Evolutionary conservation across 2,888 invertebrate species (phyloP).

Genomic region (Suillia variegata): DNA sequence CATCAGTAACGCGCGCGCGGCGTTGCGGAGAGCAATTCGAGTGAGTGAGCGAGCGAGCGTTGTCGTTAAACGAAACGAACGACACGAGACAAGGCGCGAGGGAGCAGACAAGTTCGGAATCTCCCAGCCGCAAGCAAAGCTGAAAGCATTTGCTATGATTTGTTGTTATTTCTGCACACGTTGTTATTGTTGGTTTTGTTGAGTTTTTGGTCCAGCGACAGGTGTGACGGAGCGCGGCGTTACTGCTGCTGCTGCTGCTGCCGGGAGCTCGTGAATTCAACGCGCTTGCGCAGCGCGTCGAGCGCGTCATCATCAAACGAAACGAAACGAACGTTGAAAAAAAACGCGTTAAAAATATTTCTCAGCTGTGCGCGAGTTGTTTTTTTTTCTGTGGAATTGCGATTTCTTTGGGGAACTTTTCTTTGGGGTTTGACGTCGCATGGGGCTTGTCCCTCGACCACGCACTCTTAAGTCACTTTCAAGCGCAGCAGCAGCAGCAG

Average conservation of each 20-base stretch:
- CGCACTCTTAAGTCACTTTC: too few relatives aligned
- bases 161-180: neutral
- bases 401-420: neutral
- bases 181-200: constrained; percentile 4
- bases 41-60: neutral
- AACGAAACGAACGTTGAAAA: too few relatives aligned
- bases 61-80: too few relatives aligned
- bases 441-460: neutral
- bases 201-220: constrained; percentile 8
- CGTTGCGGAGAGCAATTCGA: neutral
- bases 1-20: neutral
- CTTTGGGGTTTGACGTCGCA: neutral
- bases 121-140: constrained; percentile 8
- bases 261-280: constrained; percentile 8
- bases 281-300: too few relatives aligned
- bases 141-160: neutral
- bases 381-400: constrained; percentile 1
- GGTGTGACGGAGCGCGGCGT: neutral
- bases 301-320: too few relatives aligned
- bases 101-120: constrained; percentile 11
- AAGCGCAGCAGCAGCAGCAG: too few relatives aligned
- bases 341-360: neutral
- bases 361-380: neutral
- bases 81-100: neutral
- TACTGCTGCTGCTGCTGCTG: neutral